Percentiles rank a stretch among this genome's conserved stretches.
Evolutionary conservation across 2,888 invertebrate genomes (phyloP).

Genomic region (Spodoptera littoralis): DNA sequence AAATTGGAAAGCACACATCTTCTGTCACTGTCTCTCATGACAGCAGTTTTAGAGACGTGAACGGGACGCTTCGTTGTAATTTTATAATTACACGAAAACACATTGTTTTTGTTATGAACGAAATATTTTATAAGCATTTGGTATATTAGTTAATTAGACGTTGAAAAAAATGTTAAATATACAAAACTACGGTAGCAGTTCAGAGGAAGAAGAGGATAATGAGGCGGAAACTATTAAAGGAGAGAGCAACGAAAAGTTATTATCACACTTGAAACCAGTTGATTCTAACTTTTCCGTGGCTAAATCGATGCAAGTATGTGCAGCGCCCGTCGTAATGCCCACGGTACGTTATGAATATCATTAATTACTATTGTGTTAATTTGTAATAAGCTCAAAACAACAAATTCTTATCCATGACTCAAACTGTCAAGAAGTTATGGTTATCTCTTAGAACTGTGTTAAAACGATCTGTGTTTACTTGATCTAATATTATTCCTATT

Average conservation of each 20-base stretch:
- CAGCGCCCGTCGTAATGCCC: slow-evolving; percentile 95
- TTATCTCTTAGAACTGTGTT: no score
- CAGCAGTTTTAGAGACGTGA: neutral
- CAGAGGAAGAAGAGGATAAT: slow-evolving; percentile 90
- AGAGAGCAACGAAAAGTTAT: slow-evolving; percentile 78
- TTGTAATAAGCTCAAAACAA: no score
- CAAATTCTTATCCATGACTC: no score
- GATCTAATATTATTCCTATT: no score
- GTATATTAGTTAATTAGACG: slow-evolving; percentile 21
- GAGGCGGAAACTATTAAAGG: slow-evolving; percentile 74
- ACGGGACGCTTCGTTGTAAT: neutral
- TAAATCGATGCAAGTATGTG: slow-evolving; percentile 91
- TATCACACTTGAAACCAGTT: slow-evolving; percentile 88
- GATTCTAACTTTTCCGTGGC: slow-evolving; percentile 89
- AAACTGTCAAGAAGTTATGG: no score
- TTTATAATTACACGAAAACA: neutral
- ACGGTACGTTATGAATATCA: slow-evolving; percentile 85
- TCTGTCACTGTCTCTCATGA: slow-evolving; percentile 10
- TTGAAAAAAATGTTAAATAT: slow-evolving; percentile 90
- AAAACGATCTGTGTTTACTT: no score
- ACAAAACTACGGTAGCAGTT: slow-evolving; percentile 92
- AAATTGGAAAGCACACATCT: neutral
- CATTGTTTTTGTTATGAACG: slow-evolving; percentile 26
- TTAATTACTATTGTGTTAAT: no score
- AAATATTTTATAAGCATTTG: slow-evolving; percentile 1